Percentiles rank a stretch among this genome's conserved stretches.
These are phyloP conservation scores for Phymastichus coffea DNA, from an alignment of 1,140 invertebrate genomes.

Conservation along the genomic window DNA sequence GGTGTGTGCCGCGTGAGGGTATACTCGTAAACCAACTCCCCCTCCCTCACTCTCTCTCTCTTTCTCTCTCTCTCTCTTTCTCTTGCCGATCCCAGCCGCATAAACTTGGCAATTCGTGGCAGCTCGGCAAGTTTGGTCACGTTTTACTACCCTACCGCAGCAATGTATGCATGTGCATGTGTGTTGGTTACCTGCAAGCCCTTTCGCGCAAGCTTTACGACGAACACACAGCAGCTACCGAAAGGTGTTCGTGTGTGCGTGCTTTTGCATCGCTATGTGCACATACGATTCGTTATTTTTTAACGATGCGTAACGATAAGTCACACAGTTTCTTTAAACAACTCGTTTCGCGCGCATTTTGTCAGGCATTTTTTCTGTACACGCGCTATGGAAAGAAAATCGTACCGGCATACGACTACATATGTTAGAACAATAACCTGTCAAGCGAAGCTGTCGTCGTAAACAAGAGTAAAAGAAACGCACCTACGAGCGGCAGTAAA, in stretches of 20 bases:
- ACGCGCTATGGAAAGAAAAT: too few species aligned
- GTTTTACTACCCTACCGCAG: conserved; percentile 32
- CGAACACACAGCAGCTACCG: too few species aligned
- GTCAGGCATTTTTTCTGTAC: not conserved
- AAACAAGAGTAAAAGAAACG: too few species aligned
- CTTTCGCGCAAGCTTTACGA: too few species aligned
- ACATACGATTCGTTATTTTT: conserved; percentile 8
- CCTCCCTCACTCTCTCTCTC: not conserved
- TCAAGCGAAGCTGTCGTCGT: too few species aligned
- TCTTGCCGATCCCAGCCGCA: conserved; percentile 8
- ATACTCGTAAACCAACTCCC: conserved; percentile 14
- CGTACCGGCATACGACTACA: too few species aligned
- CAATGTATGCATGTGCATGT: not conserved
- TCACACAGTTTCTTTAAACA: too few species aligned
- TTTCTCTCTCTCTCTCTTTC: not conserved
- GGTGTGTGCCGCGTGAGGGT: too few species aligned
- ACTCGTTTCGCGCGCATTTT: not conserved
- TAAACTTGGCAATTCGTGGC: conserved; percentile 28
- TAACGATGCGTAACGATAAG: not conserved
- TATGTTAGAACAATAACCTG: too few species aligned
- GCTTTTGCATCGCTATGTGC: not conserved
- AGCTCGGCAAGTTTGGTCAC: conserved; percentile 39
- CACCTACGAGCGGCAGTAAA: too few species aligned
- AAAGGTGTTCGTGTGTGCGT: too few species aligned
- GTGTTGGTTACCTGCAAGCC: too few species aligned